Evolutionary conservation across 2,797 vertebrate species (phyloP).

Genomic region (Hirundo rustica): DNA sequence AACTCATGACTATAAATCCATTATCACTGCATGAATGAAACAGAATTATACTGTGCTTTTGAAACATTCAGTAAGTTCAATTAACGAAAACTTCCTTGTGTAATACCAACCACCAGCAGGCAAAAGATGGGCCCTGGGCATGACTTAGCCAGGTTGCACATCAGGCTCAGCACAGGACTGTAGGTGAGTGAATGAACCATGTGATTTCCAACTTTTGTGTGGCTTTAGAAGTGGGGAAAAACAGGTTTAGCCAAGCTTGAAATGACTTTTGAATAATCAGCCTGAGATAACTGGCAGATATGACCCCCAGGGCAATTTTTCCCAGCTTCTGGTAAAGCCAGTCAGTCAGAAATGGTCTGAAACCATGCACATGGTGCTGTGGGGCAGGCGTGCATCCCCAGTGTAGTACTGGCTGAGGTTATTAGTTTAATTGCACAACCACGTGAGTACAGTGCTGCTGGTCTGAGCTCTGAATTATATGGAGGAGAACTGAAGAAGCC

Average conservation of each 20-base stretch:
- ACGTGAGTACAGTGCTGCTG: background rate
- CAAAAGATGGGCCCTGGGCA: background rate
- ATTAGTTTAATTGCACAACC: background rate
- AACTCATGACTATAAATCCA: background rate
- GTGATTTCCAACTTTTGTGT: background rate
- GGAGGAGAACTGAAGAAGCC: background rate
- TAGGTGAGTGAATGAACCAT: rapidly evolving
- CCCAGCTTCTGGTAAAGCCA: background rate
- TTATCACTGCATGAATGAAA: background rate
- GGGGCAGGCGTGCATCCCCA: background rate
- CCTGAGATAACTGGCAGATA: background rate
- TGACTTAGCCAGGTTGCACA: background rate
- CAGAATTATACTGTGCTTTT: background rate
- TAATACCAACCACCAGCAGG: background rate
- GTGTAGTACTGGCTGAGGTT: background rate
- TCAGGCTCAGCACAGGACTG: background rate
- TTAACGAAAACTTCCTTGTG: background rate
- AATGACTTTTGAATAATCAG: background rate
- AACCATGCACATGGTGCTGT: background rate
- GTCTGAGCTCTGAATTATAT: background rate
- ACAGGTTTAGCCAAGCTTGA: background rate
- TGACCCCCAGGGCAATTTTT: background rate
- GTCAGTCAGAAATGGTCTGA: background rate
- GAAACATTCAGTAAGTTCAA: background rate
- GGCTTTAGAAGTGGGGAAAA: background rate